Conservation (phyloP, 2,797 vertebrate genomes). For the Takifugu ocellatus region DNA sequence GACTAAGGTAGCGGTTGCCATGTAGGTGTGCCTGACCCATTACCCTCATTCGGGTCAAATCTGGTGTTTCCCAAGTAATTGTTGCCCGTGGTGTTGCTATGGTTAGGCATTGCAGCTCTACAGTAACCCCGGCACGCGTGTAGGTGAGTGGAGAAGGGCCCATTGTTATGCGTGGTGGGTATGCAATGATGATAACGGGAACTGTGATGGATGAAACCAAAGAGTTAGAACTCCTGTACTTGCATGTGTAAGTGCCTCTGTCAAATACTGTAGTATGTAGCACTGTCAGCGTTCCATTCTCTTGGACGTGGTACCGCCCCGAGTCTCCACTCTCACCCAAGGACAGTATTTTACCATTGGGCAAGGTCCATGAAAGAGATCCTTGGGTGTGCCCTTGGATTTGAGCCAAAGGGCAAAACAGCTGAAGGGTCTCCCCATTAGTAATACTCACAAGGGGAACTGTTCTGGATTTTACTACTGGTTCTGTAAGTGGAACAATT, state of each 20-base stretch:
- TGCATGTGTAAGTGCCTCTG: slow-evolving; percentile 86
- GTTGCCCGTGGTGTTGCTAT: slow-evolving; percentile 88
- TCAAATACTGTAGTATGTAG: slow-evolving; percentile 85
- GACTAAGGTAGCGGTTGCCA: slow-evolving; percentile 87
- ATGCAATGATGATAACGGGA: slow-evolving; percentile 90
- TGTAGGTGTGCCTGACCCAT: slow-evolving; percentile 81
- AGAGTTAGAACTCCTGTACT: slow-evolving; percentile 64
- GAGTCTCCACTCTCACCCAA: slow-evolving; percentile 65
- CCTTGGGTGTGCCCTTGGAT: slow-evolving; percentile 11
- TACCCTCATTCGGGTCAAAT: slow-evolving; percentile 79
- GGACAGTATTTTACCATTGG: slow-evolving; percentile 77
- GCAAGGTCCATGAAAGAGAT: slow-evolving; percentile 81
- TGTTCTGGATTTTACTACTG: slow-evolving; percentile 69
- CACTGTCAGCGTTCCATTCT: slow-evolving; percentile 84
- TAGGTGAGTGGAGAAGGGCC: slow-evolving; percentile 85
- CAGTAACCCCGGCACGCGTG: slow-evolving; percentile 77
- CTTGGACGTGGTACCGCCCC: slow-evolving; percentile 72
- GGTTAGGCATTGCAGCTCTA: slow-evolving; percentile 84
- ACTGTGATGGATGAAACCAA: slow-evolving; percentile 65
- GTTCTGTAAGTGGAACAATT: slow-evolving; percentile 21
- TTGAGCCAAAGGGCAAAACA: slow-evolving; percentile 73
- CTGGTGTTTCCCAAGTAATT: slow-evolving; percentile 89
- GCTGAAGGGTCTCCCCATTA: slow-evolving; percentile 85
- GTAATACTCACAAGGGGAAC: slow-evolving; percentile 84
- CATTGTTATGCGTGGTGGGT: slow-evolving; percentile 88